These are phyloP conservation scores for Agriopis marginaria DNA, from an alignment of 2,888 invertebrate species.

Conservation along the genomic window DNA sequence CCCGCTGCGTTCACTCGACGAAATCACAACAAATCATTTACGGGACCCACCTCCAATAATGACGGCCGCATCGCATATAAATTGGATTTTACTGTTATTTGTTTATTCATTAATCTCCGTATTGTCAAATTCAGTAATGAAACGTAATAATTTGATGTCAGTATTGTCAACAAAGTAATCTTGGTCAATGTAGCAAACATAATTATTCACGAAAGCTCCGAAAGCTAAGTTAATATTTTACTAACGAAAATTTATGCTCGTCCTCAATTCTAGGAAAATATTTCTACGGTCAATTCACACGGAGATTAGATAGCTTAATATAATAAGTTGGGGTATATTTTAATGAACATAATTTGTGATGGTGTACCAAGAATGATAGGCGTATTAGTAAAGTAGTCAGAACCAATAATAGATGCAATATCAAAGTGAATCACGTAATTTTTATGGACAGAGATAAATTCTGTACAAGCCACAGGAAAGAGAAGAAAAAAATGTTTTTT, in stretches of 20 bases:
- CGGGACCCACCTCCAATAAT: slow-evolving; percentile 82
- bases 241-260: slow-evolving; percentile 46
- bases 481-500: no score
- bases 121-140: slow-evolving; percentile 41
- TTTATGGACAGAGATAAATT: neutral
- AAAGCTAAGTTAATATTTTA: slow-evolving; percentile 32
- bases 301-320: slow-evolving; percentile 49
- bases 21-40: slow-evolving; percentile 85
- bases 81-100: slow-evolving; percentile 74
- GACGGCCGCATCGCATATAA: slow-evolving; percentile 79
- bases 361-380: slow-evolving; percentile 18
- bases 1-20: slow-evolving; percentile 82
- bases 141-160: slow-evolving; percentile 28
- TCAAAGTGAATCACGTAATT: slow-evolving; percentile 3
- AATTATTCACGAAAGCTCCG: slow-evolving; percentile 26
- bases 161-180: slow-evolving; percentile 12
- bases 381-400: slow-evolving; percentile 31
- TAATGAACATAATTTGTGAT: slow-evolving; percentile 32
- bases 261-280: slow-evolving; percentile 51
- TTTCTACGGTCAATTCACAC: slow-evolving; percentile 57
- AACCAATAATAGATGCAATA: slow-evolving; percentile 24
- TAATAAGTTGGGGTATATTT: slow-evolving; percentile 36
- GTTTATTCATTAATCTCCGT: slow-evolving; percentile 64
- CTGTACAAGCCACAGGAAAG: neutral
- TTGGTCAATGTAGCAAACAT: neutral